Percentiles rank a stretch among this genome's conserved stretches.
These are phyloP conservation scores for Sylvicola cinctus DNA, from an alignment of 2,888 invertebrate genomes.

Conservation along the genomic window DNA sequence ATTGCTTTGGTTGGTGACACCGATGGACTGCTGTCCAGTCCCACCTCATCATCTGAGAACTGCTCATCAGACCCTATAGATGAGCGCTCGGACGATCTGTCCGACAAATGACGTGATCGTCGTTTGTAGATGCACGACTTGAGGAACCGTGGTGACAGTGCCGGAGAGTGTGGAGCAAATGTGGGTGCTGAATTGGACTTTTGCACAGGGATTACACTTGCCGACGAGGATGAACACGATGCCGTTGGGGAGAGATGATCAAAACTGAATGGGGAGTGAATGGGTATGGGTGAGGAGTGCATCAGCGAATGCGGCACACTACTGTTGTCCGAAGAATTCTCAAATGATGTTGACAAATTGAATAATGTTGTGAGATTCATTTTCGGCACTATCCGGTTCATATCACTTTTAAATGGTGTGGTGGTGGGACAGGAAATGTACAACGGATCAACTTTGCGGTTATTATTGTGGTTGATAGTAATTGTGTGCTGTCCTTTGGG, in stretches of 20 bases:
- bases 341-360: conserved; percentile 9
- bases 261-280: conserved; percentile 9
- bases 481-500: conserved; percentile 2
- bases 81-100: conserved; percentile 23
- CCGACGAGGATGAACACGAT: conserved; percentile 6
- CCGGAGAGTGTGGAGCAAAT: conserved; percentile 15
- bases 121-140: conserved; percentile 23
- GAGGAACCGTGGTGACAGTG: conserved; percentile 22
- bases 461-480: conserved; percentile 3
- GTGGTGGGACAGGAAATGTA: conserved; percentile 4
- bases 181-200: conserved; percentile 25
- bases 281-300: conserved; percentile 6
- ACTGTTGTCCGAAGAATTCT: background rate
- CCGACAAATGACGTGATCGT: conserved; percentile 24
- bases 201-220: conserved; percentile 15
- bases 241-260: conserved; percentile 8
- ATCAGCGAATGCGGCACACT: background rate
- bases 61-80: conserved; percentile 25
- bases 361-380: conserved; percentile 23
- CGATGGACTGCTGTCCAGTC: conserved; percentile 2
- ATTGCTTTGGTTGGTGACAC: conserved; percentile 4
- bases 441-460: conserved; percentile 4
- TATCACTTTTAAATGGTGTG: background rate
- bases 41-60: conserved; percentile 21
- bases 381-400: conserved; percentile 16